Percentiles rank a stretch among this genome's conserved stretches.
Conservation (phyloP, 2,797 vertebrate genomes). For the Fistularia tabacaria region DNA sequence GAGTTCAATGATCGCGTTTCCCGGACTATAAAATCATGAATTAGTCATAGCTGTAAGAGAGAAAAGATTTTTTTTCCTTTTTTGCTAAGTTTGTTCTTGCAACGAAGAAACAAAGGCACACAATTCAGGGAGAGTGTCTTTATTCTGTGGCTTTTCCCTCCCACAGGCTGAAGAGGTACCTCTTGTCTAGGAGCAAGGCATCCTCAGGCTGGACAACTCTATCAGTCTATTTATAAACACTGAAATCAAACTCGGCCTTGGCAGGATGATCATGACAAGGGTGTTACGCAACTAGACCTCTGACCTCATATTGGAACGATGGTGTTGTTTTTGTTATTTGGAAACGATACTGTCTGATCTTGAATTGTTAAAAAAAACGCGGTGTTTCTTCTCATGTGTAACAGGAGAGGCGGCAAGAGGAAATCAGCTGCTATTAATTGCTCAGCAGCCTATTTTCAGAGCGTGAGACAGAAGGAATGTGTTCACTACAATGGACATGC, state of each 20-base stretch:
- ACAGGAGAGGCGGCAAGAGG: constrained; percentile 25
- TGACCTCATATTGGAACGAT: constrained; percentile 42
- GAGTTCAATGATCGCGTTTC: too few relatives aligned
- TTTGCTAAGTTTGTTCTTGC: not conserved
- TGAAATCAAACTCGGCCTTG: constrained; percentile 50
- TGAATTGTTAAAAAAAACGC: not conserved
- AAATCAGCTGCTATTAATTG: constrained; percentile 50
- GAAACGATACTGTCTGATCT: constrained; percentile 13
- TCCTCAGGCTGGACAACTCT: constrained; percentile 31
- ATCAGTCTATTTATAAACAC: constrained; percentile 63
- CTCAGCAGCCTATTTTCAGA: constrained; percentile 48
- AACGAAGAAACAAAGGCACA: not conserved
- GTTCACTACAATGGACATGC: constrained; percentile 51
- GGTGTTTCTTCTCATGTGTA: constrained; percentile 18
- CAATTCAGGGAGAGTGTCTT: not conserved
- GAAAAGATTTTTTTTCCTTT: too few relatives aligned
- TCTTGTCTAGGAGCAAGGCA: constrained; percentile 16
- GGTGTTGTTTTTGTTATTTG: constrained; percentile 32
- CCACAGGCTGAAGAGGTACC: constrained; percentile 6
- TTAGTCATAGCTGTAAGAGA: too few relatives aligned
- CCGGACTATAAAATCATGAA: too few relatives aligned
- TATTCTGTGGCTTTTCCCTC: not conserved
- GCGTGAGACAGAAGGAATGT: constrained; percentile 58
- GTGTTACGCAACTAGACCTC: constrained; percentile 55
- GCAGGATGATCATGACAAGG: constrained; percentile 35